A percentile compares a stretch with the other conserved stretches of the same genome.
Evolutionary conservation across 2,797 vertebrate species (phyloP).

Genomic region (Prunella strophiata): DNA sequence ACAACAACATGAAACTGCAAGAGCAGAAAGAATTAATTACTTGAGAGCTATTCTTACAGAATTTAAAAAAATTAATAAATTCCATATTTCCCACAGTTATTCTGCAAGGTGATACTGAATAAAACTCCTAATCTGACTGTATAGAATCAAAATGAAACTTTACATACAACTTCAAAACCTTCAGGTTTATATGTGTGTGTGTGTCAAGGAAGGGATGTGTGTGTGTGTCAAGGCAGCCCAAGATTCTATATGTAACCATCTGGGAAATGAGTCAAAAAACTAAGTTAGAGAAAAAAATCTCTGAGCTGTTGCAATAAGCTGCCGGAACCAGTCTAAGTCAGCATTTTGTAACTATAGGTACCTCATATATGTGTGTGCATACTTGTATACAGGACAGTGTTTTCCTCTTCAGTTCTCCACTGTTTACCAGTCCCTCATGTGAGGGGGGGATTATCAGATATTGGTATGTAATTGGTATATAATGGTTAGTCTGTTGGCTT

Average conservation of each 20-base stretch:
- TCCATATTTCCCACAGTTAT: background rate
- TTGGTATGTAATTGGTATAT: background rate
- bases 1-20: background rate
- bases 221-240: background rate
- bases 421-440: background rate
- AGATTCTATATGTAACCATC: background rate
- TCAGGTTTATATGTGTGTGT: background rate
- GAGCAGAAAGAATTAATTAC: background rate
- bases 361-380: background rate
- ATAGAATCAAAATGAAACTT: background rate
- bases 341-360: background rate
- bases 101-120: background rate
- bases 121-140: background rate
- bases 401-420: background rate
- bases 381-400: background rate
- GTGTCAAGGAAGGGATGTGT: background rate
- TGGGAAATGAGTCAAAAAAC: slow-evolving; percentile 17
- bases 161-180: background rate
- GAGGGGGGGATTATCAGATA: background rate
- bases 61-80: background rate
- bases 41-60: background rate
- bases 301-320: background rate
- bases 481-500: background rate
- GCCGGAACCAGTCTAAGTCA: background rate
- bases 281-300: background rate